Percentiles rank a stretch among this genome's conserved stretches.
These are phyloP conservation scores for Erethizon dorsatum DNA, from an alignment of 2,797 vertebrate genomes.

Conservation along the genomic window DNA sequence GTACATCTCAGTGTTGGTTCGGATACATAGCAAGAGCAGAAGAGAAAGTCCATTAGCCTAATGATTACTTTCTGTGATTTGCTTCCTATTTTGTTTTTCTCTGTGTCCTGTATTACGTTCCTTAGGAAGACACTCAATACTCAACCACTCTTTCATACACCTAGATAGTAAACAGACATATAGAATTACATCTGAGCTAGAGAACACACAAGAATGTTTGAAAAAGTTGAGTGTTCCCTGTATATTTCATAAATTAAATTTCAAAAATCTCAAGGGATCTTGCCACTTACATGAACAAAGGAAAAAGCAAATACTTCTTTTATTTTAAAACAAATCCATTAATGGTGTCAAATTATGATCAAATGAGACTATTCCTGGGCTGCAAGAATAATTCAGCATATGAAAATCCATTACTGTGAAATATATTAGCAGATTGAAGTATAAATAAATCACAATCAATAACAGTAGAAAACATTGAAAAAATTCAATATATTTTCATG, in stretches of 20 bases:
- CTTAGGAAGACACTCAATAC: neutral
- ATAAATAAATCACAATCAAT: neutral
- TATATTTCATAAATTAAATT: neutral
- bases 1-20: neutral
- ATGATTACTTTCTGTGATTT: neutral
- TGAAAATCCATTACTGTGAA: neutral
- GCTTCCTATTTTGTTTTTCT: neutral
- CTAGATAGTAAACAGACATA: neutral
- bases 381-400: neutral
- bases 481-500: neutral
- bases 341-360: neutral
- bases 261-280: neutral
- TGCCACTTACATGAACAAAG: neutral
- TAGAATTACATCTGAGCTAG: neutral
- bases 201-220: neutral
- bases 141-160: neutral
- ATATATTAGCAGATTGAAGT: neutral
- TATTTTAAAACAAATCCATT: neutral
- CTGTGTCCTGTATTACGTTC: neutral
- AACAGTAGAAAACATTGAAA: neutral
- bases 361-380: neutral
- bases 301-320: neutral
- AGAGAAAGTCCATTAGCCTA: neutral
- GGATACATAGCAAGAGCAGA: neutral
- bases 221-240: neutral